Evolutionary conservation across 1,140 invertebrate species (phyloP).

Genomic region (Trichogramma pretiosum): DNA sequence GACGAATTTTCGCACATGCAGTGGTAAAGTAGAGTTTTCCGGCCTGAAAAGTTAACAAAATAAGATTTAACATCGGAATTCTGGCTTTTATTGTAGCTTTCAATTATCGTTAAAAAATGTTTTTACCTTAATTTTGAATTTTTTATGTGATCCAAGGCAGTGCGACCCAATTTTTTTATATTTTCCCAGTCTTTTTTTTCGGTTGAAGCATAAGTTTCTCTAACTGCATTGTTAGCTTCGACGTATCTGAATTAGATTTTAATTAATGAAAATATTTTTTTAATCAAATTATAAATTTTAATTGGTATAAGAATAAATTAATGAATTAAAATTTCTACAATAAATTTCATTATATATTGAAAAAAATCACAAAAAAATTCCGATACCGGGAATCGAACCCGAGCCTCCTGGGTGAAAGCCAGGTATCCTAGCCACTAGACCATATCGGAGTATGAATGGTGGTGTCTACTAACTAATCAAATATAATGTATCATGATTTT

Average conservation of each 20-base stretch:
- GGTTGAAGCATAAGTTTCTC: constrained; percentile 9
- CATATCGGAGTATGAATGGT: too few species aligned
- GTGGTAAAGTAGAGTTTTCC: constrained; percentile 22
- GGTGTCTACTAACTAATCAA: too few species aligned
- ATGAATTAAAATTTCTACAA: too few species aligned
- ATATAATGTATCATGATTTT: too few species aligned
- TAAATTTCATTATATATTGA: too few species aligned
- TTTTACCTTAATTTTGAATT: constrained; percentile 2
- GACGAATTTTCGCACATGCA: constrained; percentile 28
- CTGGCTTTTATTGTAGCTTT: too few species aligned
- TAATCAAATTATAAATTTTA: neutral
- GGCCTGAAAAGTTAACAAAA: neutral
- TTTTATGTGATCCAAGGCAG: constrained; percentile 17
- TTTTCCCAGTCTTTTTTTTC: constrained; percentile 30
- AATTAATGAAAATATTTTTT: neutral
- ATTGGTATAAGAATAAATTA: constrained; percentile 1
- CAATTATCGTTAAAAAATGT: constrained; percentile 2
- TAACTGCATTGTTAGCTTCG: constrained; percentile 19
- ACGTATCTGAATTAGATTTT: constrained; percentile 20
- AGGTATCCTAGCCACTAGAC: too few species aligned
- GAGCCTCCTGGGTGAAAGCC: too few species aligned
- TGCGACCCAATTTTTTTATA: constrained; percentile 17
- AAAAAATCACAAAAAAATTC: too few species aligned
- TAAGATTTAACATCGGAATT: too few species aligned
- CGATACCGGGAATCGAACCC: too few species aligned